Percentiles rank a stretch among this genome's conserved stretches.
Conservation (phyloP, 2,888 invertebrate genomes). For the Villa cingulata region DNA sequence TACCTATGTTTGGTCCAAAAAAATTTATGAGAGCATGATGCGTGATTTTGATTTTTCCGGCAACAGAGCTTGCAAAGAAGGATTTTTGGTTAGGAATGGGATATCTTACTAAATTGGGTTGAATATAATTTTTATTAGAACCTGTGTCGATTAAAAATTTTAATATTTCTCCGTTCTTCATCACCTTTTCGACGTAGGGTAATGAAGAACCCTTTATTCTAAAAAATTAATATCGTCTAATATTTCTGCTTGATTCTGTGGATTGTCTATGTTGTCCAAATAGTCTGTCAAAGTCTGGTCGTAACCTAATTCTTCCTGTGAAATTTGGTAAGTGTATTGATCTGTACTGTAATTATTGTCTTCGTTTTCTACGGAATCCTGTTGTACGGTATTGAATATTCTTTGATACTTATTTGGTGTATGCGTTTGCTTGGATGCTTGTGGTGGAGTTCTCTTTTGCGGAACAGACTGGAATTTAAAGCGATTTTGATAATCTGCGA, state of each 20-base stretch:
- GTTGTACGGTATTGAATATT: not conserved
- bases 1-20: not conserved
- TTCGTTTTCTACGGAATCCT: too few species aligned
- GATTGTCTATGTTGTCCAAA: not conserved
- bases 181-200: constrained; percentile 7
- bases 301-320: not conserved
- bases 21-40: constrained; percentile 9
- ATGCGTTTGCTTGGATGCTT: not conserved
- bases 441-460: not conserved
- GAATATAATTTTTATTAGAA: constrained; percentile 5
- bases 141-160: constrained; percentile 10
- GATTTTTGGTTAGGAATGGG: constrained; percentile 7
- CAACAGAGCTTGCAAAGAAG: constrained; percentile 10
- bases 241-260: not conserved
- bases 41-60: constrained; percentile 6
- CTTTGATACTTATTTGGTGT: not conserved
- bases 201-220: constrained; percentile 11
- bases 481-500: constrained; percentile 11
- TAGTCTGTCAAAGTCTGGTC: not conserved
- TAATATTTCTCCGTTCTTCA: constrained; percentile 5
- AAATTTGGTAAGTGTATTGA: not conserved
- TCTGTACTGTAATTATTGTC: not conserved
- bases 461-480: not conserved
- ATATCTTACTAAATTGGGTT: constrained; percentile 4
- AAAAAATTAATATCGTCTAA: constrained; percentile 9